Evolutionary conservation across 2,888 invertebrate species (phyloP).

Genomic region (Ectemnius lituratus): DNA sequence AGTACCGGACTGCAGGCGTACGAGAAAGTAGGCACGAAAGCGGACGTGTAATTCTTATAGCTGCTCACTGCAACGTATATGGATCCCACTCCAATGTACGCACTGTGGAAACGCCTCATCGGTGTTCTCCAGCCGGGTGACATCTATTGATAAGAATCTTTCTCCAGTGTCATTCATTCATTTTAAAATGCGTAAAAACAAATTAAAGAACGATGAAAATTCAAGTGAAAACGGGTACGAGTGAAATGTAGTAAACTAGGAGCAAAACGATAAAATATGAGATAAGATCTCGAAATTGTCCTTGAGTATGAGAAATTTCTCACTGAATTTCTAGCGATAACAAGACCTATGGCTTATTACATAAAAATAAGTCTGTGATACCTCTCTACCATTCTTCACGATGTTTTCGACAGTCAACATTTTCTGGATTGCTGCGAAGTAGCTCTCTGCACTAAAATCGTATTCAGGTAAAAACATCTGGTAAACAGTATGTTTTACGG

Average conservation of each 20-base stretch:
- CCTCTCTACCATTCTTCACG: slow-evolving; percentile 79
- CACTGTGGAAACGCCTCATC: slow-evolving; percentile 80
- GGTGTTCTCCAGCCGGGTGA: slow-evolving; percentile 31
- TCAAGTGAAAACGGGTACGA: too few species aligned
- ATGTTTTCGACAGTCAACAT: slow-evolving; percentile 83
- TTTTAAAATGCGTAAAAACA: too few species aligned
- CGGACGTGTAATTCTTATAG: slow-evolving; percentile 78
- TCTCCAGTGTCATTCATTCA: too few species aligned
- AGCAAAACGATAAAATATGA: too few species aligned
- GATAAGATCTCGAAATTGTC: too few species aligned
- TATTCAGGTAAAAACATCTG: slow-evolving; percentile 82
- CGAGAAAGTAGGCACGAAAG: slow-evolving; percentile 84
- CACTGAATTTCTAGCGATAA: too few species aligned
- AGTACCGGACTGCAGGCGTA: slow-evolving; percentile 82
- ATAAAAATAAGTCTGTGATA: slow-evolving; percentile 63
- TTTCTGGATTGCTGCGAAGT: slow-evolving; percentile 81
- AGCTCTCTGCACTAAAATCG: slow-evolving; percentile 80
- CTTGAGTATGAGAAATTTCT: too few species aligned
- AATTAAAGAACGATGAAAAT: too few species aligned
- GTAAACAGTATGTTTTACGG: slow-evolving; percentile 80
- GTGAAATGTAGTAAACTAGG: too few species aligned
- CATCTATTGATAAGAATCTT: too few species aligned
- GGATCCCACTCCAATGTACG: slow-evolving; percentile 82
- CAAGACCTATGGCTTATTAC: too few species aligned
- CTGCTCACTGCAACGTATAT: slow-evolving; percentile 81